Evolutionary conservation across 2,797 vertebrate species (phyloP), one percentile per base, ranked within the genome.

Genomic region (Cuniculus paca): DNA sequence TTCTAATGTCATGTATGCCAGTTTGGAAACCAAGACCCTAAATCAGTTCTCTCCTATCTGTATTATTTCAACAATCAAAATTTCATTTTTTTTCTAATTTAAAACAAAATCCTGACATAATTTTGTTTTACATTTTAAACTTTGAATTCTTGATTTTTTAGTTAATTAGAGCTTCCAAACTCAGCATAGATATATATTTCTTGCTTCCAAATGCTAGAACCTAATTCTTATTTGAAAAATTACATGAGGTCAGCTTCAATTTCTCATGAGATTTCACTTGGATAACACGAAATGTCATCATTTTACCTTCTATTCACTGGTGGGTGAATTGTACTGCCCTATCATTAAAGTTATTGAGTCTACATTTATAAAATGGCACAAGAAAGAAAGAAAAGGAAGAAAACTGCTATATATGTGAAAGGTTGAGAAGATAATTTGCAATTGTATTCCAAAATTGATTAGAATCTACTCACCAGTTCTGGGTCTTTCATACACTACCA

Each of bases 21-120:
- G 50, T 77, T 61, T 61, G 54, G 63, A 36, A 94, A 96, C 82
- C 34, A n/a, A 48, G n/a, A 79, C 60, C 42, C 39, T 84, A 68
- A 78, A 31, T 72, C 52, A n/a, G 34, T n/a, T 93, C 83, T 74
- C 9, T 24, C 31, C 63, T 68, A 28, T 48, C 28, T n/a, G 31
- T 39, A 77, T 86, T 79, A 74, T 79, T 75, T 63, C 88, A 70
- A 70, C 16, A 54, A 58, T 50, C 70, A 19, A 82, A 50, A 42
- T 92, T 96, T 94, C 45, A 34, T 88, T 80, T 95, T 92, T 48
- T 91, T n/a, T 88, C 39, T 56, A 85, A 91, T 16, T 89, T 93
- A 86, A 94, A 89, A 72, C 34, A 87, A 95, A 94, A 95, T 60
- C 11, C 31, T 90, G 79, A 79, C 9, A 10, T 70, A 77, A 77